A percentile compares a stretch with the other conserved stretches of the same genome.
phyloP scores from a whole-genome alignment of 1,140 invertebrate species.

The Probaryconus sp. region DNA sequence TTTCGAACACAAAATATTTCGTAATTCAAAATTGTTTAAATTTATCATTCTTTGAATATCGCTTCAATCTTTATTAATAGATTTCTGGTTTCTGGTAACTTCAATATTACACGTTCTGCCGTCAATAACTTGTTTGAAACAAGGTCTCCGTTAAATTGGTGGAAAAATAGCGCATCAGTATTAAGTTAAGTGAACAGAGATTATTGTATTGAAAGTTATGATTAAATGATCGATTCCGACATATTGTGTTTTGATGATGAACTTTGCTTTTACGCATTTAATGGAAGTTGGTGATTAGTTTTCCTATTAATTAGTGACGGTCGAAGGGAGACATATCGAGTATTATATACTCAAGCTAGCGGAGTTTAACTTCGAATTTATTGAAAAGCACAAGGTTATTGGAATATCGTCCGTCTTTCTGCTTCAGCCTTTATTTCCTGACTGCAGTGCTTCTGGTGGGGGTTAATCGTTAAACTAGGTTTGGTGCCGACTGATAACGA shows the following conservation, averaged over 20 bases:
- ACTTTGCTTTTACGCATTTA: conserved; percentile 58
- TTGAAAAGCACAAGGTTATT: conserved; percentile 44
- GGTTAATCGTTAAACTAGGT: conserved; percentile 51
- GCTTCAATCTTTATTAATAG: too few species aligned
- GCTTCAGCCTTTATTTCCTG: conserved; percentile 33
- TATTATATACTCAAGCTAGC: conserved; percentile 12
- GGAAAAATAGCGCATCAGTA: too few species aligned
- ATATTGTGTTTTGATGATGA: conserved; percentile 49
- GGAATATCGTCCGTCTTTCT: conserved; percentile 36
- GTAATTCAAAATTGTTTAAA: too few species aligned
- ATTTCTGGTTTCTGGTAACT: too few species aligned
- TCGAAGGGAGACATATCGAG: conserved; percentile 36
- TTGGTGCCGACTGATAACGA: conserved; percentile 58
- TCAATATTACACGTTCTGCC: too few species aligned
- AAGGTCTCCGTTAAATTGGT: too few species aligned
- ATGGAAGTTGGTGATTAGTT: conserved; percentile 57
- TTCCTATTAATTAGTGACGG: conserved; percentile 43
- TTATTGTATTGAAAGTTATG: conserved; percentile 29
- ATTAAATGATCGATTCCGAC: conserved; percentile 47
- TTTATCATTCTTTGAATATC: too few species aligned
- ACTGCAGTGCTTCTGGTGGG: conserved; percentile 13
- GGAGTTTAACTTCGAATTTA: conserved; percentile 21
- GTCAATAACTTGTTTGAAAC: too few species aligned
- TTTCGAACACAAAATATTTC: too few species aligned
- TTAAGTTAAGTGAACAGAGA: conserved; percentile 26